These are phyloP conservation scores for Halesus radiatus DNA, from an alignment of 1,140 invertebrate species.

Conservation along the genomic window DNA sequence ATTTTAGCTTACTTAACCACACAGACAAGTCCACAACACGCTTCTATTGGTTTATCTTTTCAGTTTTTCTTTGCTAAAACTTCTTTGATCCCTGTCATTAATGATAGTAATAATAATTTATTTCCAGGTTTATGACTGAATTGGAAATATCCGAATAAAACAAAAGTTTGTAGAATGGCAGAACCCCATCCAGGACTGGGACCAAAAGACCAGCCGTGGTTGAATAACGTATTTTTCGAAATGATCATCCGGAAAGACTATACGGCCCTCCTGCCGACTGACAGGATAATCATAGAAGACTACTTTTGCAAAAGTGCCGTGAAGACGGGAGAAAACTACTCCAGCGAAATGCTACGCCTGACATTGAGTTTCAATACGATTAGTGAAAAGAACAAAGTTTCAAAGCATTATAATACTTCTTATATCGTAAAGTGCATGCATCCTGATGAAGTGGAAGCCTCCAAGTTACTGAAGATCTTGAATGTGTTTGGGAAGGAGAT, in stretches of 20 bases:
- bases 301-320: conserved; percentile 34
- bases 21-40: no score
- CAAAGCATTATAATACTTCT: background rate
- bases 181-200: no score
- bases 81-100: no score
- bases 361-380: background rate
- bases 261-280: conserved; percentile 11
- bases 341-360: conserved; percentile 44
- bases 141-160: no score
- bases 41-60: no score
- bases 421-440: conserved; percentile 52
- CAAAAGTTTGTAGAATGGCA: no score
- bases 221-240: conserved; percentile 41
- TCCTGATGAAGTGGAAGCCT: conserved; percentile 30
- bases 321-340: conserved; percentile 52
- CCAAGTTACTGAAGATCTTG: conserved; percentile 37
- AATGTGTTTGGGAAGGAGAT: conserved; percentile 47
- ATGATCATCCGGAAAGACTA: conserved; percentile 20
- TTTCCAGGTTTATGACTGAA: no score
- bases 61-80: no score
- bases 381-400: background rate
- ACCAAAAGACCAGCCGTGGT: conserved; percentile 35
- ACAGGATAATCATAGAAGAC: conserved; percentile 13
- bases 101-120: no score
- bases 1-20: no score